phyloP scores from a whole-genome alignment of 2,113 vertebrate genomes.

The Platanista minor region DNA sequence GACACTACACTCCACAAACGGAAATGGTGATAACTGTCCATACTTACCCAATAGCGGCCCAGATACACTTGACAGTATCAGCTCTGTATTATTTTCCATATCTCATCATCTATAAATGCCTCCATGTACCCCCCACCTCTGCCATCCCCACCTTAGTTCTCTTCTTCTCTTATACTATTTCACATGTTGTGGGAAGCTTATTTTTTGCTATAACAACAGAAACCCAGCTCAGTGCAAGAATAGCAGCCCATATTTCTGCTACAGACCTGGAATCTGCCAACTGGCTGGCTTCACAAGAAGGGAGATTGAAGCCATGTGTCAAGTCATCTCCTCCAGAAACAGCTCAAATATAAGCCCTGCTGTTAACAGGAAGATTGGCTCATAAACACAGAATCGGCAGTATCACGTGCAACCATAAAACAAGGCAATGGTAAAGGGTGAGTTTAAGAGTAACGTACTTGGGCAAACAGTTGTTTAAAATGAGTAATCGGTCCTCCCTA shows the following conservation, averaged over 20 bases:
- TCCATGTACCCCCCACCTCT: neutral
- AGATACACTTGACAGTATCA: no score
- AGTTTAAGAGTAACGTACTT: slow-evolving; percentile 29
- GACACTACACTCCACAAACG: neutral
- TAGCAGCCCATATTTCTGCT: slow-evolving; percentile 31
- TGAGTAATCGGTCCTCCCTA: neutral
- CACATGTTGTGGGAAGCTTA: neutral
- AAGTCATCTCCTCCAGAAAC: slow-evolving; percentile 39
- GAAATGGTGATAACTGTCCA: neutral
- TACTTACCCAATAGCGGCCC: neutral
- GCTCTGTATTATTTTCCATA: neutral
- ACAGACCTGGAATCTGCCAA: neutral
- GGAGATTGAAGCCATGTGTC: slow-evolving; percentile 56
- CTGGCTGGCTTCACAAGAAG: neutral
- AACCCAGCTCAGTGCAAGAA: neutral
- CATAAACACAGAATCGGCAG: slow-evolving; percentile 8
- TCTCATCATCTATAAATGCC: neutral
- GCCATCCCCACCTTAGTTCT: neutral
- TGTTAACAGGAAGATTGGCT: neutral
- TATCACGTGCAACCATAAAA: neutral
- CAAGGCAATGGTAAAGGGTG: neutral
- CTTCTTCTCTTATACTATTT: neutral
- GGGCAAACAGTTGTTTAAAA: neutral
- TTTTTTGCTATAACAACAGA: slow-evolving; percentile 19
- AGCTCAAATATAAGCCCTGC: neutral